Evolutionary conservation across 1,140 invertebrate species (phyloP).

Genomic region (Elymnias hypermnestra): DNA sequence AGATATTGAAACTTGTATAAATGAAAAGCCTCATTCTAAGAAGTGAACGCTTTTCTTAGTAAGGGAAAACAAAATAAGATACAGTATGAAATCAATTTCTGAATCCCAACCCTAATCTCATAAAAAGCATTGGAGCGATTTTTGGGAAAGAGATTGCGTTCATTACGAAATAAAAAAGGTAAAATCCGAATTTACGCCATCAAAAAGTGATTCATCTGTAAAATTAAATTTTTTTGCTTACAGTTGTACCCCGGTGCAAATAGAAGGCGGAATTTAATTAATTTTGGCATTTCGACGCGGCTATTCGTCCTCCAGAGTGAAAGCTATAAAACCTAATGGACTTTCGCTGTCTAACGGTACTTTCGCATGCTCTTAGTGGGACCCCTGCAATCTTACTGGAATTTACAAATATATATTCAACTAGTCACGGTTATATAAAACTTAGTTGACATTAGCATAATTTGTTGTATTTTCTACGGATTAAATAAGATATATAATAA

Average conservation of each 20-base stretch:
- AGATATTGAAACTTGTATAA: too few relatives aligned
- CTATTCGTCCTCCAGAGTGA: slow-evolving; percentile 49
- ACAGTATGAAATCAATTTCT: too few relatives aligned
- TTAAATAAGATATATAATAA: too few relatives aligned
- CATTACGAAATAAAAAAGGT: background rate
- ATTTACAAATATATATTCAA: slow-evolving; percentile 38
- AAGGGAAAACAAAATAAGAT: too few relatives aligned
- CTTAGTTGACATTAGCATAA: slow-evolving; percentile 4
- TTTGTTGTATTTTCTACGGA: background rate
- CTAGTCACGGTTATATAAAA: slow-evolving; percentile 21
- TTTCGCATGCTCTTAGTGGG: slow-evolving; percentile 49
- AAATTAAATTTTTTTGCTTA: slow-evolving; percentile 28
- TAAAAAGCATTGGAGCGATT: background rate
- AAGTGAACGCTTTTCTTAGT: too few relatives aligned
- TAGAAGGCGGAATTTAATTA: slow-evolving; percentile 58
- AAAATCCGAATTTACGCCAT: too few relatives aligned
- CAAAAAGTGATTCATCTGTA: slow-evolving; percentile 9
- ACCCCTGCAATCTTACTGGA: slow-evolving; percentile 46
- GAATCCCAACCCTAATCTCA: background rate
- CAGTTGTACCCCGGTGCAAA: slow-evolving; percentile 38
- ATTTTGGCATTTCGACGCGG: slow-evolving; percentile 53
- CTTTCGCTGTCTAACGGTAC: slow-evolving; percentile 66
- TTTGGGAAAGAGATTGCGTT: background rate
- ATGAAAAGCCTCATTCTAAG: too few relatives aligned
- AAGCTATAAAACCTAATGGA: slow-evolving; percentile 71